Conservation (phyloP, 2,888 invertebrate species). For the Peribatodes rhomboidaria region DNA sequence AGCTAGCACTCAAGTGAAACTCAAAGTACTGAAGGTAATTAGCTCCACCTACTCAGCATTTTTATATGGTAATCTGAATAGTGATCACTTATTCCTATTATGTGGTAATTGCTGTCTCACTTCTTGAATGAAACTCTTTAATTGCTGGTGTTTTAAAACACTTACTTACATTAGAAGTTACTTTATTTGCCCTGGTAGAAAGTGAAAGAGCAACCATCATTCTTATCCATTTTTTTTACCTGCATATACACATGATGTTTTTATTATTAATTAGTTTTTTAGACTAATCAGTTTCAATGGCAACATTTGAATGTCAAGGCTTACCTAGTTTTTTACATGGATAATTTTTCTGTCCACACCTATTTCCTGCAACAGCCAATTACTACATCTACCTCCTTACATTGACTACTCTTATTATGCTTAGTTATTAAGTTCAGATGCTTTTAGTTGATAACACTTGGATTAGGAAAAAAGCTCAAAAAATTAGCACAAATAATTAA, state of each 20-base stretch:
- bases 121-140: conserved; percentile 12
- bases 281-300: too few relatives aligned
- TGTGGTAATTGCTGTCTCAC: conserved; percentile 34
- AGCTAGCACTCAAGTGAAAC: conserved; percentile 94
- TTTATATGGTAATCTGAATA: conserved; percentile 45
- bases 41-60: conserved; percentile 53
- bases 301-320: too few relatives aligned
- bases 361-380: too few relatives aligned
- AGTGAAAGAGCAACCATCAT: neutral
- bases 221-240: neutral
- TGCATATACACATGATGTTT: neutral
- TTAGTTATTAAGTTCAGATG: too few relatives aligned
- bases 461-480: too few relatives aligned
- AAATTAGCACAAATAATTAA: too few relatives aligned
- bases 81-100: conserved; percentile 44
- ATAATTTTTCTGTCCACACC: too few relatives aligned
- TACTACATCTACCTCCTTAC: too few relatives aligned
- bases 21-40: conserved; percentile 95
- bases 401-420: too few relatives aligned
- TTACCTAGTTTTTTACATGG: too few relatives aligned
- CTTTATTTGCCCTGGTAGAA: neutral
- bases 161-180: neutral
- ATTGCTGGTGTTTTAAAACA: conserved; percentile 23
- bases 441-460: too few relatives aligned
- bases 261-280: neutral